Percentiles rank a stretch among this genome's conserved stretches.
phyloP scores from a whole-genome alignment of 2,888 invertebrate species.

The Pantelozetes paolii region DNA sequence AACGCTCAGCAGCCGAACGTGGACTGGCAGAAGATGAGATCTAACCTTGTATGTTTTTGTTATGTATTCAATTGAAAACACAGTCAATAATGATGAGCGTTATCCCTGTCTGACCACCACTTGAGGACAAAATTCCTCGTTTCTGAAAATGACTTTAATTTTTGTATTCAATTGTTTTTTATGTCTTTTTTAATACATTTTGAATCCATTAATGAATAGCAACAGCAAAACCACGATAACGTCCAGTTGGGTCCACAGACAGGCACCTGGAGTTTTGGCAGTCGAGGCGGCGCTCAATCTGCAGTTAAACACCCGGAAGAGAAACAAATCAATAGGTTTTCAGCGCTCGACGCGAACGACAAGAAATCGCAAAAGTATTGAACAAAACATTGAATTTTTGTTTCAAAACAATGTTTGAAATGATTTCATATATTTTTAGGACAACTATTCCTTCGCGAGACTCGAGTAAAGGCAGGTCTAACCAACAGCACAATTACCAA shows the following conservation, averaged over 20 bases:
- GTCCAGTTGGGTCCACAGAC: constrained; percentile 2
- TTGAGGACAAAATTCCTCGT: constrained; percentile 18
- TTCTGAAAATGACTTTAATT: neutral
- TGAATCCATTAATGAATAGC: neutral
- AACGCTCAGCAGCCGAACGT: neutral
- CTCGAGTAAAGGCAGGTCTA: constrained; percentile 26
- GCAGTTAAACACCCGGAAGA: constrained; percentile 11
- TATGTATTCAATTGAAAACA: neutral
- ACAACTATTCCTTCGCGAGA: constrained; percentile 15
- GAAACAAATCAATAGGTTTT: constrained; percentile 9
- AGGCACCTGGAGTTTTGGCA: constrained; percentile 14
- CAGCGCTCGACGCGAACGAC: neutral
- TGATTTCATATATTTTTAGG: neutral
- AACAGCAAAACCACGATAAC: constrained; percentile 23
- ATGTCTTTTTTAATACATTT: neutral
- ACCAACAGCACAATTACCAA: constrained; percentile 20
- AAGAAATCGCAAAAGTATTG: neutral
- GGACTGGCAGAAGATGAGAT: neutral
- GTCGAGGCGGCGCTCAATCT: constrained; percentile 40
- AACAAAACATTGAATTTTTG: neutral
- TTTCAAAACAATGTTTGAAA: neutral
- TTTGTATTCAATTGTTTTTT: neutral
- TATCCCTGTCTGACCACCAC: constrained; percentile 7
- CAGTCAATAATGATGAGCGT: constrained; percentile 4
- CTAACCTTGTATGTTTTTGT: neutral